These are phyloP conservation scores for Decapterus maruadsi DNA, from an alignment of 2,797 vertebrate species.

Conservation along the genomic window DNA sequence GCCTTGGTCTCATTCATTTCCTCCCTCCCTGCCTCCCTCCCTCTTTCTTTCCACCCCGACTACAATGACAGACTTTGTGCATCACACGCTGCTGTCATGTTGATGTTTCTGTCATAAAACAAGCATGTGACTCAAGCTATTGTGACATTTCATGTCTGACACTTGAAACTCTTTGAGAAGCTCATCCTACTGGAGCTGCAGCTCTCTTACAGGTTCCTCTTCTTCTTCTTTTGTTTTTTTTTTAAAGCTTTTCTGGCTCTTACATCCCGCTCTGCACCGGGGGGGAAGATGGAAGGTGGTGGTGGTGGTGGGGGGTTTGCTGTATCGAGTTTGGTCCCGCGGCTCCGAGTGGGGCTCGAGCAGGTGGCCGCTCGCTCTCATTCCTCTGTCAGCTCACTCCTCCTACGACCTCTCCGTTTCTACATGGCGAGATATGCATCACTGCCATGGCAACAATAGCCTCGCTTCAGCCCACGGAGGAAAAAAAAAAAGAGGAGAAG, in stretches of 20 bases:
- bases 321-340: conserved; percentile 33
- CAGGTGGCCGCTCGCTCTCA: conserved; percentile 49
- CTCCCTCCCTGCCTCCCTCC: conserved; percentile 15
- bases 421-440: conserved; percentile 65
- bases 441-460: conserved; percentile 73
- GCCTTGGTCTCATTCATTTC: conserved; percentile 59
- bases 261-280: not conserved
- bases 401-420: conserved; percentile 68
- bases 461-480: conserved; percentile 59
- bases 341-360: conserved; percentile 41
- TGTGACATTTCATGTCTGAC: conserved; percentile 56
- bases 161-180: conserved; percentile 53
- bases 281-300: too few species aligned
- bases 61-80: conserved; percentile 74
- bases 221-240: not conserved
- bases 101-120: conserved; percentile 67
- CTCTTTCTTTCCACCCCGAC: conserved; percentile 31
- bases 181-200: conserved; percentile 32
- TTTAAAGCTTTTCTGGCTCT: not conserved
- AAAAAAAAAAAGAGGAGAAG: conserved; percentile 14
- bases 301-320: not conserved
- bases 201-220: conserved; percentile 20
- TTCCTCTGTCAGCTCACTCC: conserved; percentile 51
- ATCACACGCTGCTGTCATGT: conserved; percentile 72
- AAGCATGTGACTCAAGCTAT: conserved; percentile 45